Evolutionary conservation across 2,888 invertebrate species (phyloP), one percentile per base, ranked within the genome.

Genomic region (Eristalis tenax): DNA sequence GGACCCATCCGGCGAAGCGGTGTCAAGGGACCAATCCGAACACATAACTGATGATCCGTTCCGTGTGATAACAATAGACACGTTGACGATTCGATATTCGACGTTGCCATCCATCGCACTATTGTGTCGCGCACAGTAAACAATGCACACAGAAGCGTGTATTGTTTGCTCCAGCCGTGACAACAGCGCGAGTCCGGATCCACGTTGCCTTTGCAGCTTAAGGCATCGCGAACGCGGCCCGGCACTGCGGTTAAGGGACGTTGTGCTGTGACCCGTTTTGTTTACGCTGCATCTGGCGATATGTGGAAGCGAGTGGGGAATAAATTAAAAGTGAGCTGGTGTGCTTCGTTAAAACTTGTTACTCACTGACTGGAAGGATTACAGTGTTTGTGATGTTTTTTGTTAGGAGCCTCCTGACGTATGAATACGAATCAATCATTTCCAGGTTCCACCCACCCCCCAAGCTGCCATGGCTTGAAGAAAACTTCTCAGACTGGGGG

Each of bases 321-420:
- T 84, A 84, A 63, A 84, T 84, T 80, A 84, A 76, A 80, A 80
- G 15, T 15, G 50, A 50, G 50, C 22, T 64, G 80, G 80, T 75
- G 69, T 43, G 70, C 80, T 84, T 84, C 83, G 80, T 84, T 84
- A 75, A 84, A 84, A 84, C 65, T 84, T 80, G 59, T 38, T 56
- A 84, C 66, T 75, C 75, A 13, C 35, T 22, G 11, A 38, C 32
- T 65, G 32, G 18, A 35, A 65, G 13, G 35, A 65, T 35, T 18
- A 38, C 35, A 65, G 18, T 35, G 13, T 35, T 63, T 32, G 61
- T 15, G 26, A 10, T 23, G 32, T 64, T 35, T 64, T 64, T 35
- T 32, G 6, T 18, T 65, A 18, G 43, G 18, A n/a, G 8, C 18
- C 18, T 18, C 10, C 11, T 11, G 13, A 23, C 11, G 11, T 18